Conservation (phyloP, 2,888 invertebrate genomes). For the Emmelina monodactyla region DNA sequence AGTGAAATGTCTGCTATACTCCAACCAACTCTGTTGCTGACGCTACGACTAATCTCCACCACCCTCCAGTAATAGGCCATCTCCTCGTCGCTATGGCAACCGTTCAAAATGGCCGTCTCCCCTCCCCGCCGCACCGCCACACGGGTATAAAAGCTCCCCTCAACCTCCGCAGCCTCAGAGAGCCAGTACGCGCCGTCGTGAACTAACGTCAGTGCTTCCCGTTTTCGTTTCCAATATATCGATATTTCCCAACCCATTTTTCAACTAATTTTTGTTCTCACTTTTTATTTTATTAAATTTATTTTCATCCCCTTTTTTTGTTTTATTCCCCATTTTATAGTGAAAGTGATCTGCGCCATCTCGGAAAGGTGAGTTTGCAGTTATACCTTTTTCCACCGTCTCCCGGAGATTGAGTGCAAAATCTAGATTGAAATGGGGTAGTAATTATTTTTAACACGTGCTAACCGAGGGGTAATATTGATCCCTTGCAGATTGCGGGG, state of each 20-base stretch:
- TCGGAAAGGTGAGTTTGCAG: too few relatives aligned
- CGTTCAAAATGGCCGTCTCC: constrained; percentile 52
- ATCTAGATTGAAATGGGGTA: neutral
- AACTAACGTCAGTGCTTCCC: constrained; percentile 25
- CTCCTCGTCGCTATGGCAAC: constrained; percentile 56
- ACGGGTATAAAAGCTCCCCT: constrained; percentile 46
- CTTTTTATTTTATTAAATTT: constrained; percentile 1
- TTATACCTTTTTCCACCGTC: too few relatives aligned
- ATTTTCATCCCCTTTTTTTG: constrained; percentile 2
- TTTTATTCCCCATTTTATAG: constrained; percentile 3
- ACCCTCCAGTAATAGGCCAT: constrained; percentile 65
- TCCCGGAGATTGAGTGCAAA: constrained; percentile 19
- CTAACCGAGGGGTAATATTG: constrained; percentile 24
- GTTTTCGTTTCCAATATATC: constrained; percentile 3
- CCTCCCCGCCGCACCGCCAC: constrained; percentile 30
- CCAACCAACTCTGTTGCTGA: constrained; percentile 25
- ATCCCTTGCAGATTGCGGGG: constrained; percentile 29
- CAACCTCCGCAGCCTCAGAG: constrained; percentile 34
- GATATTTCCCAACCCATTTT: constrained; percentile 1
- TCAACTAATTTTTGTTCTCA: neutral
- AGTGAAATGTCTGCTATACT: too few relatives aligned
- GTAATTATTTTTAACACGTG: constrained; percentile 23
- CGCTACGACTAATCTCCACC: constrained; percentile 59
- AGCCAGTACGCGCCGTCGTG: constrained; percentile 39
- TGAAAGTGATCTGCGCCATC: constrained; percentile 16